A percentile compares a stretch with the other conserved stretches of the same genome.
These are phyloP conservation scores for Parambassis ranga DNA, from an alignment of 2,797 vertebrate genomes.

Conservation along the genomic window DNA sequence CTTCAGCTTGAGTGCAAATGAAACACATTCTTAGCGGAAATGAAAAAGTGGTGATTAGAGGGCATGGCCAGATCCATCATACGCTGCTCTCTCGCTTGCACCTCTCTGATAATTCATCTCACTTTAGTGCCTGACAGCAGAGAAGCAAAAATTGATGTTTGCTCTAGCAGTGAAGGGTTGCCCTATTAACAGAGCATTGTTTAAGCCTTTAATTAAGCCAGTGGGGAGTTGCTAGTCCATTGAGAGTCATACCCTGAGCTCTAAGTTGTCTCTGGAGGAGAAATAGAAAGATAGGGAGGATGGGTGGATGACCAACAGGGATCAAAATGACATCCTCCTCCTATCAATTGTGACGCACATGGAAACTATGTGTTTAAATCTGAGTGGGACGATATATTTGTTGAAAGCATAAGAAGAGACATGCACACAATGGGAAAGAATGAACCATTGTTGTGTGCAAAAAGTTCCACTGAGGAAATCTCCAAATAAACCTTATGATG, in stretches of 20 bases:
- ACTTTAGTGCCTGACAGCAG: constrained; percentile 59
- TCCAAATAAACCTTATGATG: no score
- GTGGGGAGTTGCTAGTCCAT: constrained; percentile 41
- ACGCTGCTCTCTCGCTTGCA: constrained; percentile 11
- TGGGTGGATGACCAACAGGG: constrained; percentile 30
- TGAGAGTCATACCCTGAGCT: constrained; percentile 16
- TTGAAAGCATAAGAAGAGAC: no score
- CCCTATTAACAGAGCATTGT: constrained; percentile 55
- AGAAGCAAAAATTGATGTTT: constrained; percentile 59
- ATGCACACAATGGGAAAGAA: neutral
- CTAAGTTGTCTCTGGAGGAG: constrained; percentile 19
- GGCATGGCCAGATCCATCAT: constrained; percentile 57
- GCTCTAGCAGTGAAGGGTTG: constrained; percentile 42
- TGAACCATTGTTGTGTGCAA: neutral
- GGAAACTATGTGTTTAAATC: constrained; percentile 1
- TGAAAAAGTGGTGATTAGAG: constrained; percentile 67
- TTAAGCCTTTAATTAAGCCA: constrained; percentile 71
- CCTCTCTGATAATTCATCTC: constrained; percentile 65
- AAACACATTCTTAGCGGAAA: constrained; percentile 66
- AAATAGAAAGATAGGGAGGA: constrained; percentile 14
- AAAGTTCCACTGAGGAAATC: neutral
- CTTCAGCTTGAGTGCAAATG: constrained; percentile 52
- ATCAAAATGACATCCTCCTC: constrained; percentile 18
- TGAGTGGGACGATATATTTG: neutral
- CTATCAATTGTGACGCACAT: constrained; percentile 36